Evolutionary conservation across 2,888 invertebrate genomes (phyloP).

Genomic region (Macrophya alboannulata): DNA sequence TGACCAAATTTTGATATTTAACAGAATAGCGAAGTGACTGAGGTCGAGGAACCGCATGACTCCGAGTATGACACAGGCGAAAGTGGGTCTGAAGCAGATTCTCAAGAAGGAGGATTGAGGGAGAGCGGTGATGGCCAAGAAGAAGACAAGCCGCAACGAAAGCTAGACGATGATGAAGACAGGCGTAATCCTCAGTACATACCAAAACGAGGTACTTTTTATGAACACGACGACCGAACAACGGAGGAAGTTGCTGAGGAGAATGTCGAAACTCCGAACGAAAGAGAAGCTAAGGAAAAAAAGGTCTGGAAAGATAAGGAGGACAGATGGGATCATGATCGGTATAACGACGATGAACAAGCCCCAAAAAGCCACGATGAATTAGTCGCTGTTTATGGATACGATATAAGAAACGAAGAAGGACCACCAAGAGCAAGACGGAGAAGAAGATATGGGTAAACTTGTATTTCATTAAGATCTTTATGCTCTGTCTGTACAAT

Average conservation of each 20-base stretch:
- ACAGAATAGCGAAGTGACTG: constrained; percentile 76
- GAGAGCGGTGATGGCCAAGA: constrained; percentile 80
- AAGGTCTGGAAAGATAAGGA: constrained; percentile 83
- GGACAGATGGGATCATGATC: constrained; percentile 94
- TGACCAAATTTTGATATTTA: constrained; percentile 28
- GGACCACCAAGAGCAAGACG: constrained; percentile 94
- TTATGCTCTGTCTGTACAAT: constrained; percentile 18
- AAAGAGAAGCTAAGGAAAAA: constrained; percentile 77
- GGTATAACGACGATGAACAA: constrained; percentile 91
- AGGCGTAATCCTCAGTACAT: constrained; percentile 98
- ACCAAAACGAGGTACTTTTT: constrained; percentile 97
- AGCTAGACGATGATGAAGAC: constrained; percentile 96
- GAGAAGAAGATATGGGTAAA: constrained; percentile 92
- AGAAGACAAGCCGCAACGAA: constrained; percentile 84
- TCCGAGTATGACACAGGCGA: constrained; percentile 77
- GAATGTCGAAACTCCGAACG: constrained; percentile 69
- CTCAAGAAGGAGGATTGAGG: constrained; percentile 75
- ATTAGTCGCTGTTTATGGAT: constrained; percentile 93
- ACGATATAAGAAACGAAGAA: constrained; percentile 96
- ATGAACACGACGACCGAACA: constrained; percentile 97
- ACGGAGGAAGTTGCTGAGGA: constrained; percentile 82
- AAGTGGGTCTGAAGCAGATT: constrained; percentile 75
- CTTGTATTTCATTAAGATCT: constrained; percentile 57
- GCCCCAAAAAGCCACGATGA: constrained; percentile 94
- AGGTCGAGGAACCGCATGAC: constrained; percentile 75